Evolutionary conservation across 2,113 vertebrate genomes (phyloP), one percentile per base, ranked within the genome.

Genomic region (Antechinus flavipes): DNA sequence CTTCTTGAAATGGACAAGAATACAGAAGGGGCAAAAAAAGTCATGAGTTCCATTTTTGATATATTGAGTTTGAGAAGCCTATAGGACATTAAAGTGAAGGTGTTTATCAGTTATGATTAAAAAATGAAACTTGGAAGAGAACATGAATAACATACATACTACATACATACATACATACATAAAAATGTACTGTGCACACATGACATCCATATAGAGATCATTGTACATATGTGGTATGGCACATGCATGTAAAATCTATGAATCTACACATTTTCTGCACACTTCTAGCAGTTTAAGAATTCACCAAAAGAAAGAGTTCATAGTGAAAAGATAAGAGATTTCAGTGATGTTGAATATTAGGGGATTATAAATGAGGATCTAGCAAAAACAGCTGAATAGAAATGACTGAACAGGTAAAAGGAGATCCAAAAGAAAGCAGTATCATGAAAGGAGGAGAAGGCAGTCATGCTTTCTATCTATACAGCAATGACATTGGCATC

Each of bases 401-500:
- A 84, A 84, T 84, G n/a, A 42, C 8, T 68, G 1, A 4, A 35
- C 30, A 68, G 30, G 30, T 68, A 35, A 68, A 68, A 35, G 61
- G 27, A 61, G 27, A 35, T 16, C 19, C 5, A 84, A 76, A 76
- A 84, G n/a, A 84, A 84, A 84, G n/a, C 68, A 84, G 68, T 42
- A 23, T 42, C 68, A 23, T 42, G 35, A 23, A 84, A 42, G n/a
- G 19, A 47, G 47, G 47, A 42, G 16, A 42, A 84, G 42, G n/a
- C 11, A 11, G 7, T 42, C 16, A 84, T 8, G 19, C 22, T 92
- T 91, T 8, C n/a, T 55, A 58, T 94, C 46, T 47, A 5, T 47
- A 52, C 89, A 93, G n/a, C 68, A 97, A 68, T 42, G 58, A 46
- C 94, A 91, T 1, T 91, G n/a, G 26, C 47, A 90, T 50, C 42